Conservation (phyloP, 2,113 vertebrate genomes). For the Etheostoma spectabile region DNA sequence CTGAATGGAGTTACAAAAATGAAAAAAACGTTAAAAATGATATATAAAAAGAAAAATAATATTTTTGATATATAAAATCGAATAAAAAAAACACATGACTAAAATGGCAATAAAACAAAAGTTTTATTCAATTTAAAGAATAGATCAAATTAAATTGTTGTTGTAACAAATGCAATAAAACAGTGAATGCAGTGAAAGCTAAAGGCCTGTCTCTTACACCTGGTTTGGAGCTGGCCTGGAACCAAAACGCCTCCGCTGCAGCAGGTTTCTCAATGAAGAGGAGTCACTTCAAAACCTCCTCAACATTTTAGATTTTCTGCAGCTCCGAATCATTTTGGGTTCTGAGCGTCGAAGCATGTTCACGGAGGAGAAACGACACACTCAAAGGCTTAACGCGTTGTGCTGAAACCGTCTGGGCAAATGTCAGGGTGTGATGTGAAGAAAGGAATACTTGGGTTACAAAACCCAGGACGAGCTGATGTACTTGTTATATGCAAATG, state of each 20-base stretch:
- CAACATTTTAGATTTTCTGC: neutral
- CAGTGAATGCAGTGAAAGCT: no score
- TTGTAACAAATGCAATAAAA: no score
- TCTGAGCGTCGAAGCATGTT: neutral
- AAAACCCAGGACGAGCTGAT: neutral
- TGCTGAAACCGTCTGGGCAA: neutral
- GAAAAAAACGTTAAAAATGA: no score
- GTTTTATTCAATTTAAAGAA: no score
- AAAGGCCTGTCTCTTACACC: neutral
- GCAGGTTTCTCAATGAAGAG: constrained; percentile 15
- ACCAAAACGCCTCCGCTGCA: constrained; percentile 23
- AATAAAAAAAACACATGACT: no score
- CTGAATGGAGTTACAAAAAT: no score
- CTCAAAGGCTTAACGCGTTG: neutral
- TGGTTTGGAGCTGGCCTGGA: neutral
- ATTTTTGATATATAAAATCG: no score
- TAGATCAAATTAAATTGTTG: no score
- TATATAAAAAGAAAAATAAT: no score
- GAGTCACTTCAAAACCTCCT: neutral
- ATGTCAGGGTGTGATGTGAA: neutral
- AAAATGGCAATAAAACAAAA: no score
- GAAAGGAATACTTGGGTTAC: neutral
- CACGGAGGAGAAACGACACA: neutral
- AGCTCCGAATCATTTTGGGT: neutral
- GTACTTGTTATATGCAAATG: neutral